These are phyloP conservation scores for Pasiphila rectangulata DNA, from an alignment of 2,888 invertebrate genomes.

Conservation along the genomic window DNA sequence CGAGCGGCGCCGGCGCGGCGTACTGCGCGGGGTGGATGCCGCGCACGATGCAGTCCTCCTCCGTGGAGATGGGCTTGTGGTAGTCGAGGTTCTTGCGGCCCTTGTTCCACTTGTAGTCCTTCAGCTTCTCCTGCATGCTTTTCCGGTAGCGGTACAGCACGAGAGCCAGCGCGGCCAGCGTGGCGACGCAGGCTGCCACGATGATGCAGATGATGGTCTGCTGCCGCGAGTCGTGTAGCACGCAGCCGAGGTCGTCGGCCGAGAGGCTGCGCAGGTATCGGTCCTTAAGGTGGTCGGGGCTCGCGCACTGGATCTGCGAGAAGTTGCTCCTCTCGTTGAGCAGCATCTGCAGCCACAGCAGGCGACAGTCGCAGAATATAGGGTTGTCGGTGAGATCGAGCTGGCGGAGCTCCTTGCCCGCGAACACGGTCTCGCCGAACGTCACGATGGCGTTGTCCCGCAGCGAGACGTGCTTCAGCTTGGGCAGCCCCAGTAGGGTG, in stretches of 20 bases:
- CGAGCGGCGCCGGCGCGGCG: conserved; percentile 74
- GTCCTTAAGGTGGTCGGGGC: conserved; percentile 86
- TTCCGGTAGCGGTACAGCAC: conserved; percentile 90
- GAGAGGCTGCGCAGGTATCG: conserved; percentile 84
- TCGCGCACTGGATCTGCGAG: conserved; percentile 86
- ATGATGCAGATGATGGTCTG: conserved; percentile 90
- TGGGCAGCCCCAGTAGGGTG: conserved; percentile 88
- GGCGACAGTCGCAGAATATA: conserved; percentile 88
- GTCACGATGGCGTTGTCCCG: conserved; percentile 89
- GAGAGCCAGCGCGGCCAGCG: conserved; percentile 85
- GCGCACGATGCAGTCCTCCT: conserved; percentile 90
- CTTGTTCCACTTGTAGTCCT: conserved; percentile 91
- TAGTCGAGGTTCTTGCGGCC: conserved; percentile 92
- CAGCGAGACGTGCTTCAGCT: conserved; percentile 87
- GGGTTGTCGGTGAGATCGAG: conserved; percentile 92
- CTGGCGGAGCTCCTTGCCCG: conserved; percentile 88
- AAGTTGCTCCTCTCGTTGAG: conserved; percentile 85
- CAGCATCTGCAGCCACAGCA: conserved; percentile 89
- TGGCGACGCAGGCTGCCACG: conserved; percentile 86
- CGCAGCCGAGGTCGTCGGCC: conserved; percentile 90
- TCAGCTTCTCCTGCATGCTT: conserved; percentile 89
- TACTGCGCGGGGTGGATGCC: conserved; percentile 81
- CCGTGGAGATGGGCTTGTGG: conserved; percentile 91
- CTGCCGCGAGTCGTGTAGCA: conserved; percentile 88
- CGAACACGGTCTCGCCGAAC: conserved; percentile 88